These are phyloP conservation scores for Halichoerus grypus DNA, from an alignment of 2,113 vertebrate species.

Conservation along the genomic window DNA sequence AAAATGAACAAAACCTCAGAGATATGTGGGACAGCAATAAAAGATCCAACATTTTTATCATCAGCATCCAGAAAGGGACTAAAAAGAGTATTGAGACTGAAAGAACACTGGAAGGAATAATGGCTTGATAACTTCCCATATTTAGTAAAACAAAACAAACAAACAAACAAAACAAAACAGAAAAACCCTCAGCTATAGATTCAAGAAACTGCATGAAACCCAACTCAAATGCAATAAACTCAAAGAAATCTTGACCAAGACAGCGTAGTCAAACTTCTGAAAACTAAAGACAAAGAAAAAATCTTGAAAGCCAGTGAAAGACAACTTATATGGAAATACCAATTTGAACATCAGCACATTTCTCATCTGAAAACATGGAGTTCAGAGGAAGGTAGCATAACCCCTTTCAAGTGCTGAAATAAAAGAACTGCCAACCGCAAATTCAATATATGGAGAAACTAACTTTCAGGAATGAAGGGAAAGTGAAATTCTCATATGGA, in stretches of 20 bases:
- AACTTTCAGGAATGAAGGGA: not conserved
- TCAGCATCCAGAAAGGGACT: not conserved
- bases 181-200: not conserved
- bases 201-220: not conserved
- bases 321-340: not conserved
- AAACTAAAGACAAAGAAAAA: not conserved
- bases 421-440: not conserved
- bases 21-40: not conserved
- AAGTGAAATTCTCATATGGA: not conserved
- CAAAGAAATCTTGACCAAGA: not conserved
- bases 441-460: not conserved
- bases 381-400: not conserved
- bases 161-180: too few relatives aligned
- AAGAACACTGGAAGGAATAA: not conserved
- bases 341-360: not conserved
- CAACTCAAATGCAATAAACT: not conserved
- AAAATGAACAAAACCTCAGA: not conserved
- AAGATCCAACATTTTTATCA: not conserved
- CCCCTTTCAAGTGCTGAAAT: not conserved
- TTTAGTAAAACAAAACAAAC: not conserved
- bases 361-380: conserved; percentile 1
- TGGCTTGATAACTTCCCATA: not conserved
- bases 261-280: not conserved
- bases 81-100: not conserved
- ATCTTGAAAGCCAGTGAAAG: not conserved